A percentile compares a stretch with the other conserved stretches of the same genome.
phyloP scores from a whole-genome alignment of 2,113 vertebrate species.

The Rafetus swinhoei region DNA sequence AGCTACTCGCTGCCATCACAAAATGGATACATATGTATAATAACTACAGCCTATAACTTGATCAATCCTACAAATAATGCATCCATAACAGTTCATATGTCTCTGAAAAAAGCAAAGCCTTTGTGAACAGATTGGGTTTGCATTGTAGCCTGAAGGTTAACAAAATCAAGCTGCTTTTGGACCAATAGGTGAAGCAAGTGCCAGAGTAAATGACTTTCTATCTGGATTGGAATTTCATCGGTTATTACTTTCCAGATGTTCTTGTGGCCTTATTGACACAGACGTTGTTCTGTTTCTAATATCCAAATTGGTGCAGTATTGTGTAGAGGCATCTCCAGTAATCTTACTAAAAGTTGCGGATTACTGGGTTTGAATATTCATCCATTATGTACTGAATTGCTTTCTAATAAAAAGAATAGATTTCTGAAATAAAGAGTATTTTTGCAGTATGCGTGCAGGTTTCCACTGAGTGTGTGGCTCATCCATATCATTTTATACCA shows the following conservation, averaged over 20 bases:
- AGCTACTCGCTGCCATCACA: not conserved
- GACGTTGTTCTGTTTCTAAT: not conserved
- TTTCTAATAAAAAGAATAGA: not conserved
- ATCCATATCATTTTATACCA: not conserved
- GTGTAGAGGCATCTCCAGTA: not conserved
- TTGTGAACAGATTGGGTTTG: not conserved
- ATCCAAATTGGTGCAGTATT: not conserved
- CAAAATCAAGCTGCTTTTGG: not conserved
- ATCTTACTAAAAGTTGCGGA: not conserved
- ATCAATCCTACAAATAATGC: not conserved
- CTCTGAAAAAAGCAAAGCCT: not conserved
- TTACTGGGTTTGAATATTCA: not conserved
- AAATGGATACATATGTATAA: not conserved
- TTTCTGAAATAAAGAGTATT: not conserved
- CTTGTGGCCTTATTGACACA: fast-evolving
- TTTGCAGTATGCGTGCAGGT: not conserved
- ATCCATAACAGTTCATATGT: fast-evolving
- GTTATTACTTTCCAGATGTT: not conserved
- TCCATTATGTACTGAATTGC: not conserved
- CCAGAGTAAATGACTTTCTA: not conserved
- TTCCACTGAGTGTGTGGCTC: not conserved
- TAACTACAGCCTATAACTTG: not conserved
- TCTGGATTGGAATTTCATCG: not conserved
- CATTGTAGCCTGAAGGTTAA: not conserved
- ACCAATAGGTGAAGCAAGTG: not conserved